Percentiles rank a stretch among this genome's conserved stretches.
Evolutionary conservation across 2,797 vertebrate species (phyloP).

Genomic region (Dendrocincla tyrannina): DNA sequence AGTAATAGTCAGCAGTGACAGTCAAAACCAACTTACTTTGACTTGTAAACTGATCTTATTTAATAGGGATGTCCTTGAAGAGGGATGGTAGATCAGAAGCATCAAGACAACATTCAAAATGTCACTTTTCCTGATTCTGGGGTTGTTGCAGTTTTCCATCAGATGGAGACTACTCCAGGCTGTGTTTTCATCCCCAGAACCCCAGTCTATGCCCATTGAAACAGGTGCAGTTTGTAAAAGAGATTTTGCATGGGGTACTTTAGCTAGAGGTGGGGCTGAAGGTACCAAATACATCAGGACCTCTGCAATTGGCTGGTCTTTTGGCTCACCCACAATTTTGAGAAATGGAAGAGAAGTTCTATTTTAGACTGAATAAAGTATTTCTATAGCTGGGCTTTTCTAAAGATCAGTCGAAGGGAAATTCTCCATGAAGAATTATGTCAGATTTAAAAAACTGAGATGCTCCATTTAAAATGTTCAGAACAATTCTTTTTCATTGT

Average conservation of each 20-base stretch:
- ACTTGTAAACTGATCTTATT: slow-evolving; percentile 34
- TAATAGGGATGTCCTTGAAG: not conserved
- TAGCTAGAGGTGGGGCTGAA: not conserved
- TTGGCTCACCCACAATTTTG: not conserved
- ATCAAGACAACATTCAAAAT: not conserved
- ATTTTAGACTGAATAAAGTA: not conserved
- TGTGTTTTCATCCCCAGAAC: not conserved
- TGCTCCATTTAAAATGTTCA: not conserved
- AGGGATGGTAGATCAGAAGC: not conserved
- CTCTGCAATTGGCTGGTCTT: not conserved
- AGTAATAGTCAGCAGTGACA: slow-evolving; percentile 11
- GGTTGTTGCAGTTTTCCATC: not conserved
- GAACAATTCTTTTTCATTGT: not conserved
- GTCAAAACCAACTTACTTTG: slow-evolving; percentile 49
- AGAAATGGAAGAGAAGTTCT: not conserved
- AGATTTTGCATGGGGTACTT: not conserved
- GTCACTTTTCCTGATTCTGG: not conserved
- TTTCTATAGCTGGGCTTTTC: not conserved
- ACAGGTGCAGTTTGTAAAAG: not conserved
- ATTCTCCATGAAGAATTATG: not conserved
- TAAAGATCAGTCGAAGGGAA: not conserved
- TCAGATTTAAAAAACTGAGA: not conserved
- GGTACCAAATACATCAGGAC: not conserved
- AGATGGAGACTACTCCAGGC: not conserved
- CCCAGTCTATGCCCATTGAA: accelerated